Evolutionary conservation across 2,113 vertebrate species (phyloP), one percentile per base, ranked within the genome.

Genomic region (Lampris megalopsis): DNA sequence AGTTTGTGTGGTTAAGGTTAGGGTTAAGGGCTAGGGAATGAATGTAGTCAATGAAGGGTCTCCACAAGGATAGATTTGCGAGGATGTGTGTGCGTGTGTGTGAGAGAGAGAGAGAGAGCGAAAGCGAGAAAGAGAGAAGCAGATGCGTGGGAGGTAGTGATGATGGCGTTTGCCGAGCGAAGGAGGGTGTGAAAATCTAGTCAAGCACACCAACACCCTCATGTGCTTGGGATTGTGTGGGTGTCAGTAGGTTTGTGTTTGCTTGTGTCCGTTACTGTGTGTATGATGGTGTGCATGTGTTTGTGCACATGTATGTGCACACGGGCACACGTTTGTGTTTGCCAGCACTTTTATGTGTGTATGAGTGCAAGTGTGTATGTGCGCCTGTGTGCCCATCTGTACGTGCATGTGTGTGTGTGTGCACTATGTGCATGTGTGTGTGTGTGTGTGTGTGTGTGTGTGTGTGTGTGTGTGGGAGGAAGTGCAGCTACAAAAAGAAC

Each of bases 401-500:
- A 58, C 45, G 68, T 42, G 38, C n/a, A 38, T 38, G 6, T 60
- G 37, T 38, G 61, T 47, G 41, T 7, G 40, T 65, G 48, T 50
- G 49, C 24, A 24, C 24, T 62, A 7, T 49, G 57, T 56, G 65
- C 54, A 56, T 65, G 66, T 72, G 69, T 63, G 67, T 59, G 75
- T 43, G 60, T 60, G 59, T 7, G 50, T 71, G 52, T 71, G 77
- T 4, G 77, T 69, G 79, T 72, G 69, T 63, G 67, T 59, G 75
- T 43, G 60, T 60, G 59, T 7, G 50, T 71, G 52, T 71, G 77
- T 4, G 77, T 69, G 79, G 75, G 74, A 78, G 77, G 79, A 54
- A 75, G 74, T 68, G 71, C 53, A 86, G 79, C 83, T 75, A 56
- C n/a, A 67, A 80, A 67, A 80, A 35, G 62, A 73, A 71, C 52